A percentile compares a stretch with the other conserved stretches of the same genome.
phyloP scores from a whole-genome alignment of 2,888 invertebrate species.

The Hermodice carunculata region DNA sequence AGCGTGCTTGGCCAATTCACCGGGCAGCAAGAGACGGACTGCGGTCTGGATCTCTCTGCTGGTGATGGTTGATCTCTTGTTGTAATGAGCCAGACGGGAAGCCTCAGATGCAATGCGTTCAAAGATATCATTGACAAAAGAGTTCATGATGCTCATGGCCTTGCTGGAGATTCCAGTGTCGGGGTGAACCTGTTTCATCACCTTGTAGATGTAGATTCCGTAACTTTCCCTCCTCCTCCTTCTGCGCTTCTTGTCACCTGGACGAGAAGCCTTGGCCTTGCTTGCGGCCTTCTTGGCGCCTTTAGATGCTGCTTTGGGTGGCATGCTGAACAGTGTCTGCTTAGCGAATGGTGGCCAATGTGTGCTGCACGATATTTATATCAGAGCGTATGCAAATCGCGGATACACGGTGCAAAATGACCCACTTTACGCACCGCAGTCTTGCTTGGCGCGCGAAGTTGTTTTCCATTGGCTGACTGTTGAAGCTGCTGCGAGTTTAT shows the following conservation, averaged over 20 bases:
- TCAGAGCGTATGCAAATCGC: too few species aligned
- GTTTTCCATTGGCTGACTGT: too few species aligned
- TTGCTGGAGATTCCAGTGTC: constrained; percentile 59
- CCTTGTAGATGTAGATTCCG: constrained; percentile 56
- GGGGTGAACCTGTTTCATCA: constrained; percentile 61
- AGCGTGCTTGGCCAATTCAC: constrained; percentile 81
- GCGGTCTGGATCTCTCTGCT: constrained; percentile 81
- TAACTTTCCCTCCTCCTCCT: constrained; percentile 53
- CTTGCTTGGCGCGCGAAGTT: too few species aligned
- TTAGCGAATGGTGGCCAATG: too few species aligned
- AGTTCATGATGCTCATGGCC: constrained; percentile 45
- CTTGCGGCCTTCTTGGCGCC: constrained; percentile 51
- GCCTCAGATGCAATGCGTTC: constrained; percentile 61
- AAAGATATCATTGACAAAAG: constrained; percentile 64
- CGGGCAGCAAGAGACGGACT: constrained; percentile 78
- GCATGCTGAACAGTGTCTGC: too few species aligned
- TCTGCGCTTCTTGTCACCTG: constrained; percentile 55
- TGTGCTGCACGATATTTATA: too few species aligned
- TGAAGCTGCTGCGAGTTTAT: too few species aligned
- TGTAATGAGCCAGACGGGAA: constrained; percentile 55
- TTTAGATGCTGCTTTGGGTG: constrained; percentile 41
- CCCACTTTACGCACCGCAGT: too few species aligned
- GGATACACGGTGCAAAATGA: too few species aligned
- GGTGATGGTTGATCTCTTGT: constrained; percentile 63
- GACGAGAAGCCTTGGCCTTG: constrained; percentile 46